Percentiles rank a stretch among this genome's conserved stretches.
Conservation (phyloP, 2,888 invertebrate species). For the Anoplius nigerrimus region DNA sequence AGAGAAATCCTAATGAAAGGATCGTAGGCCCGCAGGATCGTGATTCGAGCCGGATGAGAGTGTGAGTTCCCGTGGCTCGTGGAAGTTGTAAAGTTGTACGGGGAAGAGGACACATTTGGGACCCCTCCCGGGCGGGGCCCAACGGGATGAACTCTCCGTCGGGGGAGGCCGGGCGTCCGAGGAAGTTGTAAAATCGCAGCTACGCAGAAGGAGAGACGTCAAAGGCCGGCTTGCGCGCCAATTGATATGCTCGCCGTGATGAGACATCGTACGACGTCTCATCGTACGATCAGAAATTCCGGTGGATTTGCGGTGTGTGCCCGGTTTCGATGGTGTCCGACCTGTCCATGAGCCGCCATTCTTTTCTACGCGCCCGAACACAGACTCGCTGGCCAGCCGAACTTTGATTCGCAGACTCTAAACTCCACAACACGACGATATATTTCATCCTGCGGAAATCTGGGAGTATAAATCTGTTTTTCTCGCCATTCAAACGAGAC, state of each 20-base stretch:
- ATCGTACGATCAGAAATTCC: constrained; percentile 12
- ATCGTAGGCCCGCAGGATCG: not conserved
- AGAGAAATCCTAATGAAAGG: not conserved
- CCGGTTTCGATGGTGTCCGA: too few species aligned
- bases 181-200: constrained; percentile 70
- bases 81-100: constrained; percentile 19
- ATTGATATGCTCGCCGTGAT: constrained; percentile 50
- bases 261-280: constrained; percentile 44
- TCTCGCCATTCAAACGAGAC: too few species aligned
- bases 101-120: too few species aligned
- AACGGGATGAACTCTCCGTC: constrained; percentile 10
- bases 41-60: not conserved
- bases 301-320: not conserved
- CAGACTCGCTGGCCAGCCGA: too few species aligned
- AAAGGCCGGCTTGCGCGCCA: constrained; percentile 32
- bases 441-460: too few species aligned
- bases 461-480: too few species aligned
- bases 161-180: constrained; percentile 29
- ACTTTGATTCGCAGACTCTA: too few species aligned
- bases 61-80: constrained; percentile 18
- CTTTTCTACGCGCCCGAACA: too few species aligned
- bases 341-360: not conserved
- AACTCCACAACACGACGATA: too few species aligned
- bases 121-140: constrained; percentile 26
- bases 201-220: constrained; percentile 59